Conservation (phyloP, 2,113 vertebrate genomes). For the Xiphophorus couchianus region DNA sequence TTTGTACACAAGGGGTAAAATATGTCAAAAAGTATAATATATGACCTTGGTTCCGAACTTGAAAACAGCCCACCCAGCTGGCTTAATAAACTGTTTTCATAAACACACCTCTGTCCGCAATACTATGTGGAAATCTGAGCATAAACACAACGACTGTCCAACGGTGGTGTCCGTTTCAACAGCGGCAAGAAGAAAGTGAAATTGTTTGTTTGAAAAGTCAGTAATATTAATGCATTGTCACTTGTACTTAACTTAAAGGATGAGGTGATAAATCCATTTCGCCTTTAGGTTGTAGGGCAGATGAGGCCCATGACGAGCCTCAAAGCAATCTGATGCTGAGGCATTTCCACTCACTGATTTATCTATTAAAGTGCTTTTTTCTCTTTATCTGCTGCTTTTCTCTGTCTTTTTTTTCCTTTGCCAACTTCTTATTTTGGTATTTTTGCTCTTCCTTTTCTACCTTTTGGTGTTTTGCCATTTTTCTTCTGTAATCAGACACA, state of each 20-base stretch:
- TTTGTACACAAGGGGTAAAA: not conserved
- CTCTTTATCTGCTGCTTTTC: not conserved
- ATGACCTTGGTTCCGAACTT: not conserved
- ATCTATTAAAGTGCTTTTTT: not conserved
- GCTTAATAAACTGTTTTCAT: not conserved
- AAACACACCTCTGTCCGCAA: not conserved
- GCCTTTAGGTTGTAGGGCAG: not conserved
- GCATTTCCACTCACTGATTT: too few relatives aligned
- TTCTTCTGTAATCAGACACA: slow-evolving; percentile 70
- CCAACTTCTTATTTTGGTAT: not conserved
- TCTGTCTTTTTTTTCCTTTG: not conserved
- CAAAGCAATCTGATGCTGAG: not conserved
- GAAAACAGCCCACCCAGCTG: too few relatives aligned
- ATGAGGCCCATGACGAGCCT: not conserved
- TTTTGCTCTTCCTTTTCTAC: slow-evolving; percentile 55
- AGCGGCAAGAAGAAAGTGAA: not conserved
- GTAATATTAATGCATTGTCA: not conserved
- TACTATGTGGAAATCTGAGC: not conserved
- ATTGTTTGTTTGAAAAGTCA: not conserved
- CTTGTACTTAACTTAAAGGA: not conserved
- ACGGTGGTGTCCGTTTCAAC: not conserved
- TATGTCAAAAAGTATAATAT: not conserved
- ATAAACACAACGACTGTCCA: not conserved
- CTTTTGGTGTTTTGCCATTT: slow-evolving; percentile 56
- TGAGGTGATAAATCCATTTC: not conserved